Evolutionary conservation across 2,888 invertebrate species (phyloP).

Genomic region (Dromius quadrimaculatus): DNA sequence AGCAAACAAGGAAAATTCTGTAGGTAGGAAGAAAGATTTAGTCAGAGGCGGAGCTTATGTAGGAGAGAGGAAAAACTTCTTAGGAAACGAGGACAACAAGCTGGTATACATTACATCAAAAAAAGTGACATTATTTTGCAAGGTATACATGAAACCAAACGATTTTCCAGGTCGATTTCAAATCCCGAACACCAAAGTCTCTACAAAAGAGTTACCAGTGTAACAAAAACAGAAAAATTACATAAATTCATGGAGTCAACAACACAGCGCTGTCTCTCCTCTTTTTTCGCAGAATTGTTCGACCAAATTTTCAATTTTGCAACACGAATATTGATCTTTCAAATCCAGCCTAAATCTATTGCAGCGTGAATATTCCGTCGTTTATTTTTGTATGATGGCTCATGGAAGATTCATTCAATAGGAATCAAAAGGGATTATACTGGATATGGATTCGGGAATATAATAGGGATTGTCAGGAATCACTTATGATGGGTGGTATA

Average conservation of each 20-base stretch:
- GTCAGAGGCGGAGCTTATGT: too few species aligned
- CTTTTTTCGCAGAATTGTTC: background rate
- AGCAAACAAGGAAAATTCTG: too few species aligned
- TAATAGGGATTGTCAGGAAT: background rate
- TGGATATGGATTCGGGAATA: background rate
- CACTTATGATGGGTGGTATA: background rate
- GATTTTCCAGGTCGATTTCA: background rate
- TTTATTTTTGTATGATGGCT: conserved; percentile 12
- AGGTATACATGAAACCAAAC: too few species aligned
- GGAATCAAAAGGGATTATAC: background rate
- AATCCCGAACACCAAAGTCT: background rate
- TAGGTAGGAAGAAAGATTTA: too few species aligned
- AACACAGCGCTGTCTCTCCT: too few species aligned
- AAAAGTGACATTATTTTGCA: too few species aligned
- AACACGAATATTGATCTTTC: background rate
- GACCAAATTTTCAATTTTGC: background rate
- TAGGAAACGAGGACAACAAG: too few species aligned
- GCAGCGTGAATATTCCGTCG: conserved; percentile 1
- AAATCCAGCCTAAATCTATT: background rate
- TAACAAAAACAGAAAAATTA: background rate
- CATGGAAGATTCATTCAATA: conserved; percentile 6
- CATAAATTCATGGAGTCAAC: background rate
- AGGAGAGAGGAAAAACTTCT: too few species aligned
- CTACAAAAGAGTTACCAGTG: background rate
- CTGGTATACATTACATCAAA: too few species aligned